Evolutionary conservation across 2,797 vertebrate genomes (phyloP).

Genomic region (Sternarchorhynchus goeldii): DNA sequence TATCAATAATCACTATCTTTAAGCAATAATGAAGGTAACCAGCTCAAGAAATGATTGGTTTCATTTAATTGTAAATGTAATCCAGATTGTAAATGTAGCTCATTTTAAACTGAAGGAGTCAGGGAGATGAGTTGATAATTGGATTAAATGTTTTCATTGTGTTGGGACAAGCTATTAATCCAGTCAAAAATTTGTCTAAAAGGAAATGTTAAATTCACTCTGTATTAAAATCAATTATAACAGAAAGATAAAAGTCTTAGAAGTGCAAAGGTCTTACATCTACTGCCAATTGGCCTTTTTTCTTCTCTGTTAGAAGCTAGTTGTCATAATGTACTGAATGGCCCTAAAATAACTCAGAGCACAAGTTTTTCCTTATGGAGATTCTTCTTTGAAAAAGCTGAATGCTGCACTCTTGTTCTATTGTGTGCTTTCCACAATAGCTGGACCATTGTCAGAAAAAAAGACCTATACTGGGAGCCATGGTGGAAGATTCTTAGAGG

Average conservation of each 20-base stretch:
- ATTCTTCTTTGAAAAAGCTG: constrained; percentile 29
- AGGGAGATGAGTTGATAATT: constrained; percentile 18
- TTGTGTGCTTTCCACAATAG: constrained; percentile 34
- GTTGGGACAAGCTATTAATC: constrained; percentile 22
- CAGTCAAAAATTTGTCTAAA: constrained; percentile 16
- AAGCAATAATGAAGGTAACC: constrained; percentile 14
- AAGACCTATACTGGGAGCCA: not conserved
- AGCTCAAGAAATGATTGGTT: constrained; percentile 3
- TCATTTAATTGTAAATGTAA: not conserved
- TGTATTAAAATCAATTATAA: constrained; percentile 38
- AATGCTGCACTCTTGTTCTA: constrained; percentile 19
- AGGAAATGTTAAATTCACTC: constrained; percentile 36
- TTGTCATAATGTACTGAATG: constrained; percentile 9
- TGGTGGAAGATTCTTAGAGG: constrained; percentile 2
- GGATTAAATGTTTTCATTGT: constrained; percentile 32
- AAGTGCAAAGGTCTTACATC: constrained; percentile 3
- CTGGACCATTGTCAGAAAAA: constrained; percentile 14
- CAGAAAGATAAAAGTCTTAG: constrained; percentile 29
- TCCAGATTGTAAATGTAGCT: not conserved
- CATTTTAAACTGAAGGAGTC: not conserved
- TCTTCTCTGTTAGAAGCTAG: not conserved
- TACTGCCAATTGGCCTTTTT: not conserved
- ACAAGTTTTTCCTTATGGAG: constrained; percentile 6
- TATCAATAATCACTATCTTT: not conserved
- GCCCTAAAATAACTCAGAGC: constrained; percentile 18